Base-by-base conservation (phyloP, 2,888 invertebrate species). In the Seira sanloemensis region DNA sequence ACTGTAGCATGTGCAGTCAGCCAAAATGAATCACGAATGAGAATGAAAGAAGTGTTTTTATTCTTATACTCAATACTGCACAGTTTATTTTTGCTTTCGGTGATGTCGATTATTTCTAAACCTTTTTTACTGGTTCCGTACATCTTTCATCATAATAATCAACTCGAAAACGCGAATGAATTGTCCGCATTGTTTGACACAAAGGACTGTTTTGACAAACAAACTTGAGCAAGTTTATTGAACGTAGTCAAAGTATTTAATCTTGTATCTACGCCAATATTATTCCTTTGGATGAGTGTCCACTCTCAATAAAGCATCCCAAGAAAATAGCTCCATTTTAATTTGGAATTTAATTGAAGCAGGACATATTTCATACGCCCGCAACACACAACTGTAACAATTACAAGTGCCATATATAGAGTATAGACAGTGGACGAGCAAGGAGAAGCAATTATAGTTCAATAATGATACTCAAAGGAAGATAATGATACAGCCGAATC, bases 341-440 rank as follows among this genome's bases (percentile, higher is more conserved):
- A 50, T 50, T 50, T 50, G 50, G 50, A 50, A 50, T 50, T 50
- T 50, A 50, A 50, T 50, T 50, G 50, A 12, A 18, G 50, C 50
- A 50, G 50, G 50, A 50, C 50, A 50, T 50, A 50, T 50, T 50
- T 50, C n/a, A 50, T 50, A 50, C 50, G 50, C 50, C 50, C 50
- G 2, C 50, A 50, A 50, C 2, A 50, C 12, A 50, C 50, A 50
- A 50, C 50, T 18, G 50, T 50, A 50, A 50, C 50, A 50, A 50
- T 50, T 50, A 50, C 50, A 18, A 12, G n/a, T 50, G 2, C 50
- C 50, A 50, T 50, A 50, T 50, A 50, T 50, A 50, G 50, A 50
- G 12, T 18, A 50, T 7, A 50, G n/a, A 50, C 16, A 50, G 50
- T n/a, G 16, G 50, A 50, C 50, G 50, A 50, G 50, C 50, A 50